Evolutionary conservation across 2,888 invertebrate genomes (phyloP).

Genomic region (Hololepta plana): DNA sequence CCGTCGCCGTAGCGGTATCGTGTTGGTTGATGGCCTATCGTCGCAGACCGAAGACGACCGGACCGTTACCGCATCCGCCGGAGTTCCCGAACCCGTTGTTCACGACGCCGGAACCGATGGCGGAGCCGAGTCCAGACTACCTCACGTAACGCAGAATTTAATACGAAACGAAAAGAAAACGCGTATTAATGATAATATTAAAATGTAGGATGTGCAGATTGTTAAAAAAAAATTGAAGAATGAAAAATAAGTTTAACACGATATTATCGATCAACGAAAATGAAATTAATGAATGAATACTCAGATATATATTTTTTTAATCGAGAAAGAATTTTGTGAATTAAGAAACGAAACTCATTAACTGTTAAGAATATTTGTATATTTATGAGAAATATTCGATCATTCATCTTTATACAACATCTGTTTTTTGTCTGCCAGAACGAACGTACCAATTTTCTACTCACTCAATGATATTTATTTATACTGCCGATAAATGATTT

Average conservation of each 20-base stretch:
- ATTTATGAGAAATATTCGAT: too few species aligned
- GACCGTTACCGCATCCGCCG: conserved; percentile 84
- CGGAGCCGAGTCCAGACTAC: conserved; percentile 71
- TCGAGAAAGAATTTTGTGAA: conserved; percentile 3
- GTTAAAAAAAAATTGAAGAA: conserved; percentile 2
- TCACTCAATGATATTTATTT: too few species aligned
- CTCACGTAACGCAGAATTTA: conserved; percentile 29
- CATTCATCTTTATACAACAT: too few species aligned
- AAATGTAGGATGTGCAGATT: too few species aligned
- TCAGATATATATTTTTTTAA: conserved; percentile 6
- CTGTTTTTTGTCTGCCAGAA: too few species aligned
- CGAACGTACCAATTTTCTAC: too few species aligned
- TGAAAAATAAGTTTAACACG: too few species aligned
- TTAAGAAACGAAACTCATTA: too few species aligned
- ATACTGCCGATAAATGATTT: too few species aligned
- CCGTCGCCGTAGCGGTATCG: conserved; percentile 85
- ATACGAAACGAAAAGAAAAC: neutral
- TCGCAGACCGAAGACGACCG: conserved; percentile 68
- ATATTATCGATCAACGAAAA: too few species aligned
- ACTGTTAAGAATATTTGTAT: too few species aligned
- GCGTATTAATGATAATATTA: neutral
- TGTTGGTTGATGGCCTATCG: conserved; percentile 93
- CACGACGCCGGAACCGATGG: conserved; percentile 54
- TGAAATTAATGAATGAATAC: conserved; percentile 4
- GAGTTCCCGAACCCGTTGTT: conserved; percentile 91